These are phyloP conservation scores for Ahaetulla prasina DNA, from an alignment of 2,113 vertebrate species.

Conservation along the genomic window DNA sequence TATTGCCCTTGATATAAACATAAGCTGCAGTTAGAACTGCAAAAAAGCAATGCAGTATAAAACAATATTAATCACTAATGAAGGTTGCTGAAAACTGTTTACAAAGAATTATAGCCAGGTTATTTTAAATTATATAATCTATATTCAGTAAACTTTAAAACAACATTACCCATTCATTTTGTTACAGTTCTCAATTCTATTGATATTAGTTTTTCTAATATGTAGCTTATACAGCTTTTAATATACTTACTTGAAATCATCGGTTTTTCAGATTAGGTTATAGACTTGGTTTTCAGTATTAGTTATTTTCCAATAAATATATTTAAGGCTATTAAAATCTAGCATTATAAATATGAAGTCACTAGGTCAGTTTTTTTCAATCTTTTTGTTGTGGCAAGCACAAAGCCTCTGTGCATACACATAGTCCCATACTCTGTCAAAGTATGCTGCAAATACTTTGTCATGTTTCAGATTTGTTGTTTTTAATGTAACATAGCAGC, in stretches of 20 bases:
- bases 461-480: background rate
- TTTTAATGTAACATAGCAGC: background rate
- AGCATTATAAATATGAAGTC: background rate
- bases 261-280: background rate
- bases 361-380: background rate
- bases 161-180: background rate
- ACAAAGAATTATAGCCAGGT: too few species aligned
- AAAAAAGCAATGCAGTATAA: too few species aligned
- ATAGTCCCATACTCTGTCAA: background rate
- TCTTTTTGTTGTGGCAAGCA: background rate
- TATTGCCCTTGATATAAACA: too few species aligned
- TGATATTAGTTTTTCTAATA: background rate
- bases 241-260: background rate
- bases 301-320: background rate
- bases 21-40: too few species aligned
- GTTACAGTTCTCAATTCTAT: background rate
- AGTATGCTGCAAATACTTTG: background rate
- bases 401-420: background rate
- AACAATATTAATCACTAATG: too few species aligned
- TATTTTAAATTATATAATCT: background rate
- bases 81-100: too few species aligned
- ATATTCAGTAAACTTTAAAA: background rate
- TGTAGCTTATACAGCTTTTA: background rate
- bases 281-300: background rate
- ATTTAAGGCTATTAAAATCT: background rate